These are phyloP conservation scores for Panulirus ornatus DNA, from an alignment of 1,140 invertebrate genomes.

Conservation along the genomic window DNA sequence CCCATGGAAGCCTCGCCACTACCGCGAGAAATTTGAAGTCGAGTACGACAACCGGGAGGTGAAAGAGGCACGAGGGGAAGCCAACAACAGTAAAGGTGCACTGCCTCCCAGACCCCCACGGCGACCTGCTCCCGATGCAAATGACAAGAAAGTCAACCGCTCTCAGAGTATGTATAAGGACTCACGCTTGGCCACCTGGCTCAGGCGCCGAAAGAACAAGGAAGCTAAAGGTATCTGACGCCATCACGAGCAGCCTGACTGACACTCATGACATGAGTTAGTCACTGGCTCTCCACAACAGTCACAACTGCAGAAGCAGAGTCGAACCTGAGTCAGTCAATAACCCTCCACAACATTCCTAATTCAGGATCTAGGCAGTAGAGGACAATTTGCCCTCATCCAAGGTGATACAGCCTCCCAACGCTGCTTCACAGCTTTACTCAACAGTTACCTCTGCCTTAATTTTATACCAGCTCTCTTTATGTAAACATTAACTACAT, in stretches of 20 bases:
- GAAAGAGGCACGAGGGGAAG: slow-evolving; percentile 49
- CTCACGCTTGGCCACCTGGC: slow-evolving; percentile 76
- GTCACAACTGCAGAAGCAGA: background rate
- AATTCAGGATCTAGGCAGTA: background rate
- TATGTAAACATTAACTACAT: background rate
- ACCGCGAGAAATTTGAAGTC: slow-evolving; percentile 73
- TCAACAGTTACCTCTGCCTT: too few relatives aligned
- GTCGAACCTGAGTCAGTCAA: too few relatives aligned
- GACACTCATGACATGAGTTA: background rate
- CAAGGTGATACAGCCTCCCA: background rate
- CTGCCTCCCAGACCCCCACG: slow-evolving; percentile 64
- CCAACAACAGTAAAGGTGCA: slow-evolving; percentile 19
- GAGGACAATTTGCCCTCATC: background rate
- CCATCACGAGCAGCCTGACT: background rate
- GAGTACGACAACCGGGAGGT: slow-evolving; percentile 74
- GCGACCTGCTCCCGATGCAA: slow-evolving; percentile 17
- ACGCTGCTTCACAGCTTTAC: too few relatives aligned
- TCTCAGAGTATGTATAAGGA: slow-evolving; percentile 77
- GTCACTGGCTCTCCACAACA: background rate
- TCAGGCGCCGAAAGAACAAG: slow-evolving; percentile 75
- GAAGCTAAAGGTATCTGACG: slow-evolving; percentile 73
- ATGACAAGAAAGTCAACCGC: slow-evolving; percentile 73
- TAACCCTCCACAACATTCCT: background rate
- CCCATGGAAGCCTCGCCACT: slow-evolving; percentile 86
- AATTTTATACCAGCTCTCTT: too few relatives aligned